phyloP scores from a whole-genome alignment of 2,888 invertebrate genomes.

The Lamellibrachia columna region DNA sequence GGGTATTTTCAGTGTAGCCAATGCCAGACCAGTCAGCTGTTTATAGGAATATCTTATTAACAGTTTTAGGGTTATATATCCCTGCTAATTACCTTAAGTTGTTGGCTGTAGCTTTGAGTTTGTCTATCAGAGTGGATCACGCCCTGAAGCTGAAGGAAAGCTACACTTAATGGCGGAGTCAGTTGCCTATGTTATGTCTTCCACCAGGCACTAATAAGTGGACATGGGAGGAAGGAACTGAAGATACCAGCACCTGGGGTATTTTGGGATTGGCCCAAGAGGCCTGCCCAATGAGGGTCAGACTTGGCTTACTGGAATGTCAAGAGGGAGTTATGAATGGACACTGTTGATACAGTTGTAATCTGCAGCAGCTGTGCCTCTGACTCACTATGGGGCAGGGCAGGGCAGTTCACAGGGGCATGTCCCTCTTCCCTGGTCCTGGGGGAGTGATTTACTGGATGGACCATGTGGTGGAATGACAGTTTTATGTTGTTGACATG shows the following conservation, averaged over 20 bases:
- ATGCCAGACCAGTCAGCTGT: not conserved
- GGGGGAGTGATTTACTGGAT: not conserved
- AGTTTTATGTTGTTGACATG: not conserved
- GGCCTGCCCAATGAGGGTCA: not conserved
- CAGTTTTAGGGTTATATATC: not conserved
- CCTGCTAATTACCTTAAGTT: not conserved
- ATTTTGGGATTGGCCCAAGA: not conserved
- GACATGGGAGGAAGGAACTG: not conserved
- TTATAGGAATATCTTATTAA: not conserved
- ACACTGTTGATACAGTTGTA: not conserved
- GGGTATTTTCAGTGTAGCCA: not conserved
- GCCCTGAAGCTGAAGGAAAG: not conserved
- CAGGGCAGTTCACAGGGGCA: not conserved
- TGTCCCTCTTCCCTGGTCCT: not conserved
- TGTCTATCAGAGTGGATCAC: not conserved
- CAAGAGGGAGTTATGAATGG: not conserved
- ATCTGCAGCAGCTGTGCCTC: not conserved
- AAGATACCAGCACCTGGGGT: not conserved
- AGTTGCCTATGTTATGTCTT: not conserved
- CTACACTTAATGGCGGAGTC: not conserved
- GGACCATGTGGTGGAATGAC: not conserved
- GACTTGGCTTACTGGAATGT: not conserved
- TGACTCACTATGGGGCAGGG: not conserved
- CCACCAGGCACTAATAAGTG: not conserved
- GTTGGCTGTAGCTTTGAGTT: not conserved